A percentile compares a stretch with the other conserved stretches of the same genome.
Evolutionary conservation across 2,113 vertebrate genomes (phyloP).

Genomic region (Eclectus roratus): DNA sequence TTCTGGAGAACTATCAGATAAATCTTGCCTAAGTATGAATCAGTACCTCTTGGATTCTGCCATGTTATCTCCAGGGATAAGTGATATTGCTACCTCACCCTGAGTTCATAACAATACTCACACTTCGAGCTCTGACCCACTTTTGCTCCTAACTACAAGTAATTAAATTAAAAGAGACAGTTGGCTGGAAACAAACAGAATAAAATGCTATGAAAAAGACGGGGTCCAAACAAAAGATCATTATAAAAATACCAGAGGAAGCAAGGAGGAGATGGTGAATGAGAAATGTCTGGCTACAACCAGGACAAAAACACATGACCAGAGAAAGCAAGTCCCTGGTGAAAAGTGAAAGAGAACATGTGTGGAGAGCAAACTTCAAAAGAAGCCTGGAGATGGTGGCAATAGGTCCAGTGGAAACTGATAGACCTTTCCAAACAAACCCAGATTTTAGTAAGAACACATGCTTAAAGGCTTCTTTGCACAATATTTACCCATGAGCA

Average conservation of each 20-base stretch:
- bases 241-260: neutral
- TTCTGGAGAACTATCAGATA: neutral
- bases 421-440: neutral
- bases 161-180: neutral
- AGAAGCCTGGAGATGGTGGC: neutral
- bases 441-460: neutral
- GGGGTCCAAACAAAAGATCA: neutral
- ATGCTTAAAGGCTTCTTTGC: neutral
- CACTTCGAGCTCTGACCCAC: neutral
- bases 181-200: neutral
- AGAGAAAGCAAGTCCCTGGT: neutral
- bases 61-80: neutral
- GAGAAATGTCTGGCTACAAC: neutral
- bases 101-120: neutral
- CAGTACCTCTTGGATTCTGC: neutral
- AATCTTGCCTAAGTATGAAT: neutral
- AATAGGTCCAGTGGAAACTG: neutral
- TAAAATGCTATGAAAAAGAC: neutral
- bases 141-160: neutral
- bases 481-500: neutral
- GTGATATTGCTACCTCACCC: neutral
- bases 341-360: neutral
- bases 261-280: neutral
- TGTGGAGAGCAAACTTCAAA: neutral
- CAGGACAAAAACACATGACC: neutral